Evolutionary conservation across 2,113 vertebrate genomes (phyloP), one percentile per base, ranked within the genome.

Genomic region (Platysternon megacephalum): DNA sequence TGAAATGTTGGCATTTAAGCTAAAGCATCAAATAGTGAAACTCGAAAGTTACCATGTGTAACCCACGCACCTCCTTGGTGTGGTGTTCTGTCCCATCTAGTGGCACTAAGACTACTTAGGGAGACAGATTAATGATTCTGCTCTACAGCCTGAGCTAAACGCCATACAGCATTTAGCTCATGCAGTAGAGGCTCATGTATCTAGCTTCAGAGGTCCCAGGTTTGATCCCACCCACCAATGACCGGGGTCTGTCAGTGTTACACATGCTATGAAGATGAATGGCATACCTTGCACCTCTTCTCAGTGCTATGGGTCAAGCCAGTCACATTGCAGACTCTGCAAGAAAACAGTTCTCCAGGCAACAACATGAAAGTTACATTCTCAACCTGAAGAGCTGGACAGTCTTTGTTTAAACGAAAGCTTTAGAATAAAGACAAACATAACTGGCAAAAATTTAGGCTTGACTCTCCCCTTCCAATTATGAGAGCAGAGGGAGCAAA

Each of bases 1-100:
- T 53, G 74, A 48, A 83, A 32, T 0, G 0, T 6, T 93, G 86
- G 29, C 82, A 39, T 19, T 81, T 56, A 82, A 86, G 83, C 24
- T 68, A 55, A 51, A 87, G 72, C 79, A 76, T 81, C 35, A 58
- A 65, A 32, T 58, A 0, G 0, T 0, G 79, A n/a, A 76, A 12
- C 35, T 74, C 76, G 81, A 80, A 39, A 0, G 2, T 68, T 90
- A n/a, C 61, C 65, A 35, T 53, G 52, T 22, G 52, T 22, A 22
- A 22, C 21, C 21, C 52, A 53, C 52, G 19, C 3, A 53, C 21
- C 52, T 53, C 52, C 52, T 53, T 22, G 52, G 52, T 53, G 52
- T 53, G 52, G 21, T 53, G 52, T 53, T 53, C 52, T 53, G 52
- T 22, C 52, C 8, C 21, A 53, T 22, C 21, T 53, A 53, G 52